phyloP scores from a whole-genome alignment of 2,888 invertebrate genomes.

The Notodonta dromedarius region DNA sequence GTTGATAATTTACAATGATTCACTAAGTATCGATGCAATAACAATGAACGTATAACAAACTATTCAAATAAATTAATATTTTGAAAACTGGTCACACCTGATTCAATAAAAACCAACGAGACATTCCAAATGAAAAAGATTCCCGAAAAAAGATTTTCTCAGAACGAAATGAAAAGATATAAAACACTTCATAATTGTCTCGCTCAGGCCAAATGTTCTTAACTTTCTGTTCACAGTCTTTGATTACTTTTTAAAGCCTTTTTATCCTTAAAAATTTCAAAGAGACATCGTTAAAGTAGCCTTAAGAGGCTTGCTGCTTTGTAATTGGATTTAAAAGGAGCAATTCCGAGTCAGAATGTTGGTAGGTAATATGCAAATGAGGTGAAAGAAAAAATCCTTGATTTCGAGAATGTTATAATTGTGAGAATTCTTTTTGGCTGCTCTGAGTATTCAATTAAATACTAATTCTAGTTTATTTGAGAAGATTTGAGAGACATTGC shows the following conservation, averaged over 20 bases:
- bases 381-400: constrained; percentile 38
- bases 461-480: neutral
- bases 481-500: neutral
- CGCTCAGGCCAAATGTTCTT: constrained; percentile 66
- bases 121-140: constrained; percentile 35
- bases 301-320: constrained; percentile 61
- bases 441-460: constrained; percentile 8
- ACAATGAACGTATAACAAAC: too few species aligned
- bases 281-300: constrained; percentile 62
- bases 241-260: constrained; percentile 79
- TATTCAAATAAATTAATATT: too few species aligned
- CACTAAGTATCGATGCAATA: too few species aligned
- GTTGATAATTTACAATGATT: too few species aligned
- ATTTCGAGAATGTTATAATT: constrained; percentile 38
- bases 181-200: constrained; percentile 71
- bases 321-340: constrained; percentile 70
- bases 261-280: constrained; percentile 65
- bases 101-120: constrained; percentile 21
- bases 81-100: constrained; percentile 1
- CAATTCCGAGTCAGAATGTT: constrained; percentile 58
- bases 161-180: constrained; percentile 70
- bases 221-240: constrained; percentile 63
- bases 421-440: constrained; percentile 48
- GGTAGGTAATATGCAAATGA: constrained; percentile 60
- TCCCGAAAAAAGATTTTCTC: constrained; percentile 53